phyloP scores from a whole-genome alignment of 1,140 invertebrate genomes.

The Ips nitidus region DNA sequence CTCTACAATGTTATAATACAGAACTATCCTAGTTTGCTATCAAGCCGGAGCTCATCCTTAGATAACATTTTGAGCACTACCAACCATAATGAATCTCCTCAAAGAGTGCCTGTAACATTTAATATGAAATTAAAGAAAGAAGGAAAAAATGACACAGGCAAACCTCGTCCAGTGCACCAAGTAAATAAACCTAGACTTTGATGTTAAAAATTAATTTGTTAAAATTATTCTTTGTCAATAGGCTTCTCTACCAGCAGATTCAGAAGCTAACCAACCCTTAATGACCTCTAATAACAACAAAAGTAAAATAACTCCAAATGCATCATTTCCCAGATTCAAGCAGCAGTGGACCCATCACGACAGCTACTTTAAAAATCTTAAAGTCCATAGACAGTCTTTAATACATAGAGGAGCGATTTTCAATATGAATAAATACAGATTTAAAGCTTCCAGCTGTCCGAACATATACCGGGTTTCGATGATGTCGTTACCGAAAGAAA shows the following conservation, averaged over 20 bases:
- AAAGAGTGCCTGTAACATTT: conserved; percentile 59
- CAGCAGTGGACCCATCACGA: conserved; percentile 57
- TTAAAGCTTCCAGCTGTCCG: conserved; percentile 85
- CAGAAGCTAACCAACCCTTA: conserved; percentile 38
- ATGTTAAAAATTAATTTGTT: not conserved
- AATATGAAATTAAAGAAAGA: conserved; percentile 62
- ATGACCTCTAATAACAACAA: conserved; percentile 25
- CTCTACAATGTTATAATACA: conserved; percentile 71
- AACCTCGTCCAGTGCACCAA: conserved; percentile 35
- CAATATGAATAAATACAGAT: conserved; percentile 75
- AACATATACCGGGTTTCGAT: conserved; percentile 90
- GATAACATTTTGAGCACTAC: conserved; percentile 60
- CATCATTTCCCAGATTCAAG: conserved; percentile 57
- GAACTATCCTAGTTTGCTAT: conserved; percentile 69
- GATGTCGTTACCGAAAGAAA: conserved; percentile 77
- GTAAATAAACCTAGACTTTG: conserved; percentile 22
- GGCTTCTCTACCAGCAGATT: conserved; percentile 41
- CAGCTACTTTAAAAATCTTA: conserved; percentile 75
- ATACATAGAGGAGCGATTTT: conserved; percentile 77
- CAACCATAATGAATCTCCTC: conserved; percentile 48
- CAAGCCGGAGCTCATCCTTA: conserved; percentile 62
- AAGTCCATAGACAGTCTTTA: conserved; percentile 76
- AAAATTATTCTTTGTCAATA: not conserved
- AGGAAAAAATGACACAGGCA: conserved; percentile 20
- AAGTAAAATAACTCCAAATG: conserved; percentile 15